Conservation (phyloP, 37 sponge, comb jelly and placozoan species). For the Chondrilla cf. caribensis region DNA sequence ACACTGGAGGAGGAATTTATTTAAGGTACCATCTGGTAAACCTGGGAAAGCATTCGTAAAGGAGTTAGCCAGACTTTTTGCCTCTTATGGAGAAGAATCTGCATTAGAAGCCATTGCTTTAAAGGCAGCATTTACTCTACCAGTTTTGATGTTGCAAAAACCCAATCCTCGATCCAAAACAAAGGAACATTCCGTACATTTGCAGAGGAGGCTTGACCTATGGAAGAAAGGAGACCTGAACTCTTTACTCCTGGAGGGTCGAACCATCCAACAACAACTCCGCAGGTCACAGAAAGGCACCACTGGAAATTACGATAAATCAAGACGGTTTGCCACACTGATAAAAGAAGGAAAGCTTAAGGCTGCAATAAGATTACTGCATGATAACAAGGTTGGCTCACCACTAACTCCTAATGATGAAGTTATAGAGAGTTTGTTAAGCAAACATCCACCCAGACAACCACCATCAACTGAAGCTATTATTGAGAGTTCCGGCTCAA, state of each 20-base stretch:
- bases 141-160: conserved; percentile 21
- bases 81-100: conserved; percentile 19
- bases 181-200: background rate
- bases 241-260: background rate
- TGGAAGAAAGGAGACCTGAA: conserved; percentile 20
- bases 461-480: conserved; percentile 1
- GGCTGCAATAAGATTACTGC: conserved; percentile 26
- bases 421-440: background rate
- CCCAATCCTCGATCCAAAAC: background rate
- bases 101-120: conserved; percentile 15
- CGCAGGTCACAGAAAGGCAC: background rate
- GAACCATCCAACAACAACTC: conserved; percentile 16
- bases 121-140: conserved; percentile 16
- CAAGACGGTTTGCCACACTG: conserved; percentile 4
- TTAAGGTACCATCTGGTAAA: conserved; percentile 8
- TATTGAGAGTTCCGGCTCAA: background rate
- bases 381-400: background rate
- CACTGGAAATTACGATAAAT: background rate
- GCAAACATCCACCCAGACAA: conserved; percentile 30
- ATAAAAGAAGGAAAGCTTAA: conserved; percentile 1
- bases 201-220: background rate
- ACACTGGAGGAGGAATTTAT: conserved; percentile 11
- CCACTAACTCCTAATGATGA: background rate
- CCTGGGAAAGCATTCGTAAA: background rate
- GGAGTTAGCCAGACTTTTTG: conserved; percentile 12